Conservation (phyloP, 23 tunicate genomes). For the Diplosoma virens region DNA sequence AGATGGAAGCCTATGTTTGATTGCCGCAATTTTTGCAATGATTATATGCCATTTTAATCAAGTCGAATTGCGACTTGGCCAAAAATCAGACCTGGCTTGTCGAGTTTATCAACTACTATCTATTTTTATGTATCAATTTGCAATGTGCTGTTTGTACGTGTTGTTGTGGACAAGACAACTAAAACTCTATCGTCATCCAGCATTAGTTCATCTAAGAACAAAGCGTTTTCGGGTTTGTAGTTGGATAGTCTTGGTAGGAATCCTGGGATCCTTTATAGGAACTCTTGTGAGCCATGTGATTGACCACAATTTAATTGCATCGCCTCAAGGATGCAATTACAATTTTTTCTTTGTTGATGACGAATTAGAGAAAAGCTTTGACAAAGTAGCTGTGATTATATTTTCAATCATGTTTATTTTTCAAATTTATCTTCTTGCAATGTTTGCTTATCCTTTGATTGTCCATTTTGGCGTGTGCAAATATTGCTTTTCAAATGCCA, state of each 20-base stretch:
- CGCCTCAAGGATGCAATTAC: conserved; percentile 26
- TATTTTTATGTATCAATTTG: neutral
- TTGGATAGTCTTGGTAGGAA: conserved; percentile 4
- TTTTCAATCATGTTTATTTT: conserved; percentile 9
- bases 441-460: conserved; percentile 21
- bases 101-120: conserved; percentile 23
- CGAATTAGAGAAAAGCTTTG: neutral
- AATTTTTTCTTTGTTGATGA: neutral
- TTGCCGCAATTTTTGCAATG: conserved; percentile 5
- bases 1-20: conserved; percentile 16
- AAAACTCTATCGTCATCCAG: conserved; percentile 32
- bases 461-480: conserved; percentile 21
- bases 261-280: conserved; percentile 2
- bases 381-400: neutral
- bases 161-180: conserved; percentile 26
- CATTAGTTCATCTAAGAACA: conserved; percentile 20
- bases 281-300: neutral
- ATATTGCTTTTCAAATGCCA: neutral
- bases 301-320: neutral
- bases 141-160: conserved; percentile 6
- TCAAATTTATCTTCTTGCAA: conserved; percentile 24
- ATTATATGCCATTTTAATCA: conserved; percentile 18
- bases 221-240: neutral
- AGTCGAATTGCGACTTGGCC: conserved; percentile 23
- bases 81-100: conserved; percentile 14